Evolutionary conservation across 1,140 invertebrate species (phyloP).

Genomic region (Penaeus japonicus): DNA sequence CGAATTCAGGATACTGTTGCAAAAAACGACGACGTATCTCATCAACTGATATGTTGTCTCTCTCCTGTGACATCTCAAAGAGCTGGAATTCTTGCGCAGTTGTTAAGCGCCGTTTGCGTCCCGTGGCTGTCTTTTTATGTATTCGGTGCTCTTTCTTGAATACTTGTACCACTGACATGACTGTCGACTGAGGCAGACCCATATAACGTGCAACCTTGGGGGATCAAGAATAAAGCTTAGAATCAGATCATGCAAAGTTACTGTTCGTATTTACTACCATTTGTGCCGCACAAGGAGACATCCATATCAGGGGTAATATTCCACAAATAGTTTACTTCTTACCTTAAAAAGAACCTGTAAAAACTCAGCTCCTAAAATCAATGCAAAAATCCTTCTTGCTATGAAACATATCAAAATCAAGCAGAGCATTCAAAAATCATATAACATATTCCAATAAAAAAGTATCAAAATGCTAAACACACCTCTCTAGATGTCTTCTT

Average conservation of each 20-base stretch:
- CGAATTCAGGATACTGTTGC: slow-evolving; percentile 54
- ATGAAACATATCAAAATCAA: no score
- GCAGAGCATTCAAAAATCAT: no score
- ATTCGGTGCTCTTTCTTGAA: slow-evolving; percentile 58
- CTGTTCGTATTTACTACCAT: background rate
- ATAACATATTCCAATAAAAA: no score
- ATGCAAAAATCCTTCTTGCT: no score
- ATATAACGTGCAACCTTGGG: slow-evolving; percentile 54
- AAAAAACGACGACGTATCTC: slow-evolving; percentile 55
- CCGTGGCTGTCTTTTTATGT: slow-evolving; percentile 58
- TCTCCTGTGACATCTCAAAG: slow-evolving; percentile 58
- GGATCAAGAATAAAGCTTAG: background rate
- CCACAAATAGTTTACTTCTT: no score
- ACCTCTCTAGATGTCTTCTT: slow-evolving; percentile 60
- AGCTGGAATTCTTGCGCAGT: slow-evolving; percentile 57
- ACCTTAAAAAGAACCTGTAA: no score
- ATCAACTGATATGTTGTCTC: slow-evolving; percentile 57
- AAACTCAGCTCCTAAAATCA: no score
- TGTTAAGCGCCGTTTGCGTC: slow-evolving; percentile 53
- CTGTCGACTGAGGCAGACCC: slow-evolving; percentile 57
- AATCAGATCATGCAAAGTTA: background rate
- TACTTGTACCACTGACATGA: slow-evolving; percentile 58
- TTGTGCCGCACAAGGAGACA: no score
- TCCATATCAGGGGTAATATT: no score
- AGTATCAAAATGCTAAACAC: background rate